Conservation (phyloP, 2,888 invertebrate genomes). For the Philhelius pedissequus region DNA sequence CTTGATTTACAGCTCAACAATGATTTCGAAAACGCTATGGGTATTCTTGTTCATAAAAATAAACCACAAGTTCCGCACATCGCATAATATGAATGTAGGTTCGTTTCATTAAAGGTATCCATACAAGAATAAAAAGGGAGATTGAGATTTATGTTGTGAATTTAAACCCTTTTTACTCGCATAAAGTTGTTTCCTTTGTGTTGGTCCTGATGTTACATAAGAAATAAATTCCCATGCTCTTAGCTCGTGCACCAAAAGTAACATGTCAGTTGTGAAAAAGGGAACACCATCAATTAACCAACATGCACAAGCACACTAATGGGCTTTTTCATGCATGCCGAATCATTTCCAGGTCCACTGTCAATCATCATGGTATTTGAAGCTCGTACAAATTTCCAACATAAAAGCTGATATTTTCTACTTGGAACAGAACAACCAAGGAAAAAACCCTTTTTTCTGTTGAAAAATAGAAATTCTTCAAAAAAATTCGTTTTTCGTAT, state of each 20-base stretch:
- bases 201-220: background rate
- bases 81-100: too few species aligned
- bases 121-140: background rate
- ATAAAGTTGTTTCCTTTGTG: background rate
- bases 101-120: background rate
- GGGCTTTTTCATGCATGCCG: slow-evolving; percentile 11
- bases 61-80: slow-evolving; percentile 38
- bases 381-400: background rate
- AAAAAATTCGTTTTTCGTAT: background rate
- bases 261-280: background rate
- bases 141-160: background rate
- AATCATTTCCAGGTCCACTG: slow-evolving; percentile 23
- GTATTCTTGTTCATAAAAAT: slow-evolving; percentile 20
- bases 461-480: background rate
- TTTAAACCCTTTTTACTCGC: background rate
- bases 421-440: background rate
- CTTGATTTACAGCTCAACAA: slow-evolving; percentile 60
- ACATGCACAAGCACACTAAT: slow-evolving; percentile 14
- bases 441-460: background rate
- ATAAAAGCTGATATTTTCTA: background rate
- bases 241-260: background rate
- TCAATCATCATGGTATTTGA: slow-evolving; percentile 33
- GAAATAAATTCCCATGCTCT: background rate
- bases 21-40: slow-evolving; percentile 48
- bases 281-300: slow-evolving; percentile 17